phyloP scores from a whole-genome alignment of 2,113 vertebrate genomes.

The Edolisoma coerulescens region DNA sequence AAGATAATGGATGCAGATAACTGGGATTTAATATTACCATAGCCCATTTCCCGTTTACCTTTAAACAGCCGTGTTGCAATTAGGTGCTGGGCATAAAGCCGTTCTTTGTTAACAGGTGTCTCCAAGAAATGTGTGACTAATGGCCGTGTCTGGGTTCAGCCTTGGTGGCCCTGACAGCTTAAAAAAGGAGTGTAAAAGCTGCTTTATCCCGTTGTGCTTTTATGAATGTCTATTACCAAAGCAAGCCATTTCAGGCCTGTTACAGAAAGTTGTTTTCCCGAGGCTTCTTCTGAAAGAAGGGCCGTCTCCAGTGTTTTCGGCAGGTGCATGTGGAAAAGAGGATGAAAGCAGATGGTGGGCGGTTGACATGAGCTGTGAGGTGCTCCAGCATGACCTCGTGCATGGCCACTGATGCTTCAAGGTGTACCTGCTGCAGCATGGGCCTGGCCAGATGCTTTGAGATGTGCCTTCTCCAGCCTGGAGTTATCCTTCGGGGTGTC shows the following conservation, averaged over 20 bases:
- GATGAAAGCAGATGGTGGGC: neutral
- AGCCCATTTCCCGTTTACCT: slow-evolving; percentile 22
- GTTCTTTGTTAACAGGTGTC: neutral
- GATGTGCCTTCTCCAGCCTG: neutral
- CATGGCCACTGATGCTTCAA: too few species aligned
- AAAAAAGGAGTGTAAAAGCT: neutral
- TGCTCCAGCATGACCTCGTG: neutral
- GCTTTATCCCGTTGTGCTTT: neutral
- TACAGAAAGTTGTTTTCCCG: neutral
- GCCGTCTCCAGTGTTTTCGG: neutral
- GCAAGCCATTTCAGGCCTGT: neutral
- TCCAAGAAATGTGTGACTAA: neutral
- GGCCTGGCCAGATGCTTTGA: neutral
- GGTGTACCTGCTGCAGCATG: neutral
- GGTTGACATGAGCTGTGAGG: rapidly evolving
- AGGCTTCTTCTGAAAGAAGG: neutral
- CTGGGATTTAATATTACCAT: neutral
- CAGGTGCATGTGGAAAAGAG: neutral
- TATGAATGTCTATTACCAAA: neutral
- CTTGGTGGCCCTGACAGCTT: neutral
- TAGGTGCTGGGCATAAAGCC: neutral
- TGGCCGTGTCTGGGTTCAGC: neutral
- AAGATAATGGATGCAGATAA: slow-evolving; percentile 52
- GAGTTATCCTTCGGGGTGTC: neutral
- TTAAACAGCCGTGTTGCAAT: neutral